Conservation (phyloP, 2,113 vertebrate genomes). For the Toxotes chatareus region DNA sequence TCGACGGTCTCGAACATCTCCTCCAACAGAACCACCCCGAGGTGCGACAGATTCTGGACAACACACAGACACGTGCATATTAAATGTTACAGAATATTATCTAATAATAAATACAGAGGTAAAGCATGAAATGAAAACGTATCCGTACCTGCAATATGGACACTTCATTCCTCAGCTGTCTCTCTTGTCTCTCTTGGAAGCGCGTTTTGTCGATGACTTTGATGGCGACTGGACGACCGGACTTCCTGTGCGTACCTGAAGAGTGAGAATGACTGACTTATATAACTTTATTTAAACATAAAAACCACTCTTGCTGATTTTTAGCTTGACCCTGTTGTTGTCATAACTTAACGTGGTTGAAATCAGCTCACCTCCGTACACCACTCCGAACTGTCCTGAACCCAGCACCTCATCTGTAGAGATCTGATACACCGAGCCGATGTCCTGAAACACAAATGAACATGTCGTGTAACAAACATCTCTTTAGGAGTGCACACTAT, state of each 20-base stretch:
- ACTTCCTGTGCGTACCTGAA: slow-evolving; percentile 87
- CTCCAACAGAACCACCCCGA: slow-evolving; percentile 80
- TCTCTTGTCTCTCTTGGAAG: slow-evolving; percentile 87
- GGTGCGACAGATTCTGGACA: slow-evolving; percentile 80
- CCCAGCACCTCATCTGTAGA: slow-evolving; percentile 89
- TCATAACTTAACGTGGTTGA: background rate
- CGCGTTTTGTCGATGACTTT: slow-evolving; percentile 91
- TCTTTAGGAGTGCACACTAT: background rate
- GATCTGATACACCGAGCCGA: slow-evolving; percentile 89
- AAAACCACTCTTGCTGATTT: no score
- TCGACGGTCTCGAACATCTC: slow-evolving; percentile 81
- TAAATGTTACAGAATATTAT: background rate
- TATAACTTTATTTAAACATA: background rate
- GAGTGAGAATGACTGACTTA: background rate
- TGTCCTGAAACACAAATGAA: slow-evolving; percentile 80
- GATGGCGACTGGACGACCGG: slow-evolving; percentile 84
- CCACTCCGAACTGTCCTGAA: slow-evolving; percentile 92
- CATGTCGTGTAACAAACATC: background rate
- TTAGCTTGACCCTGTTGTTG: no score
- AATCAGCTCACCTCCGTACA: slow-evolving; percentile 84
- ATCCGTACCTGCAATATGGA: slow-evolving; percentile 86
- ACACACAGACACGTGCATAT: background rate
- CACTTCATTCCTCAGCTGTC: slow-evolving; percentile 88
- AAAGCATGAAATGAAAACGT: rapidly evolving
- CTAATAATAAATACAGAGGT: rapidly evolving